Evolutionary conservation across 2,113 vertebrate genomes (phyloP), one percentile per base, ranked within the genome.

Genomic region (Columba livia): DNA sequence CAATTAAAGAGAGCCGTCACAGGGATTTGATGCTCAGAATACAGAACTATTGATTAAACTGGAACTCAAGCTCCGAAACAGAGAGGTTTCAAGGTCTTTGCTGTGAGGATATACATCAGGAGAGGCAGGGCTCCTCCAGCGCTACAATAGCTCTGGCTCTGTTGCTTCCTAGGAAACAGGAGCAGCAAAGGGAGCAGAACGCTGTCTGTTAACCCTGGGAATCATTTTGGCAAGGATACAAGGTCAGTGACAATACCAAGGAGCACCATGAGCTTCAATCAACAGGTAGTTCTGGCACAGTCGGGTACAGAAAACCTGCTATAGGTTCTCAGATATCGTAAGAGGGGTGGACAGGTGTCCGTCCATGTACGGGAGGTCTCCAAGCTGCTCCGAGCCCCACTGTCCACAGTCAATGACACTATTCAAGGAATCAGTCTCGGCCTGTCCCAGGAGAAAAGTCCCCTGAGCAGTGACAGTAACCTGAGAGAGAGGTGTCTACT

Each of bases 41-140:
- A 96, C 67, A 80, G 93, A 93, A 79, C 87, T 95, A 96, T 92
- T 83, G 95, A 93, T 95, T 92, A 90, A 86, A 84, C 47, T 44
- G 88, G 86, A 97, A 93, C 90, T 90, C 94, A 92, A 92, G 86
- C 96, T 90, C 92, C 3, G 17, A 84, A 93, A 81, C 92, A 94
- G 90, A 88, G 89, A 96, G 94, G 92, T 90, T 96, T 97, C 94
- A 96, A 96, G 95, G 92, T 94, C 93, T 93, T 84, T 83, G 88
- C 88, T 1, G 32, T 12, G 72, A 87, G 88, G 77, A 79, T 74
- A 32, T 42, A 84, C 92, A 92, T 54, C 90, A 92, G 93, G 86
- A 92, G 88, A 88, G 69, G 73, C 82, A 77, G 93, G 50, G 74
- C 92, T 96, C 57, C 83, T 96, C 29, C 82, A 74, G 79, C 4